Evolutionary conservation across 2,888 invertebrate genomes (phyloP).

Genomic region (Luperina nickerlii): DNA sequence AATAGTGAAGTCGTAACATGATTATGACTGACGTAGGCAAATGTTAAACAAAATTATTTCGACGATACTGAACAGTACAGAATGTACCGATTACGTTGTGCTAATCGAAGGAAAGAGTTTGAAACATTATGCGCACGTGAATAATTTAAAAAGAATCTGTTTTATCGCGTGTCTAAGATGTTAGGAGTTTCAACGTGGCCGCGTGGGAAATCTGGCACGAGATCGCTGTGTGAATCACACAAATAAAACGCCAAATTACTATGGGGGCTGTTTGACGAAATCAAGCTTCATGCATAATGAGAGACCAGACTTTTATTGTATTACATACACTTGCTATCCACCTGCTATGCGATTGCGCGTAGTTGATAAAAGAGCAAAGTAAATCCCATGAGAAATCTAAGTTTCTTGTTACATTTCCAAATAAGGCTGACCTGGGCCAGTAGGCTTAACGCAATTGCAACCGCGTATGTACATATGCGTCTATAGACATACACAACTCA

Average conservation of each 20-base stretch:
- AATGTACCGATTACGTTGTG: slow-evolving; percentile 51
- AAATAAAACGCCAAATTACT: slow-evolving; percentile 67
- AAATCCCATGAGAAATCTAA: slow-evolving; percentile 80
- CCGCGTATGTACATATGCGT: slow-evolving; percentile 68
- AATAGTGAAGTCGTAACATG: slow-evolving; percentile 54
- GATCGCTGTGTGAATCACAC: slow-evolving; percentile 76
- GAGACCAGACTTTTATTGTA: slow-evolving; percentile 56
- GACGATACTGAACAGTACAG: slow-evolving; percentile 37
- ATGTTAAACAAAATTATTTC: slow-evolving; percentile 63
- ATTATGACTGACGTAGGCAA: slow-evolving; percentile 62
- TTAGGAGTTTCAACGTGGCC: slow-evolving; percentile 74
- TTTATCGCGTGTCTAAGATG: slow-evolving; percentile 70
- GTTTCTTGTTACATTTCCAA: slow-evolving; percentile 74
- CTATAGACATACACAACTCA: slow-evolving; percentile 65
- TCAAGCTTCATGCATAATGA: slow-evolving; percentile 53
- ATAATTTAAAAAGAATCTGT: slow-evolving; percentile 74
- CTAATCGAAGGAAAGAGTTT: slow-evolving; percentile 59
- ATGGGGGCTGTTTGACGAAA: slow-evolving; percentile 60
- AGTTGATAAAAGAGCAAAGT: slow-evolving; percentile 72
- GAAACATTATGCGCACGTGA: slow-evolving; percentile 65
- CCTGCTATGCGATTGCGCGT: slow-evolving; percentile 65
- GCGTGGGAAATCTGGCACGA: slow-evolving; percentile 80
- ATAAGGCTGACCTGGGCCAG: slow-evolving; percentile 78
- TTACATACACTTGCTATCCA: slow-evolving; percentile 64
- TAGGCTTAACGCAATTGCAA: slow-evolving; percentile 73